Evolutionary conservation across 1,140 invertebrate genomes (phyloP), one percentile per base, ranked within the genome.

Genomic region (Drosophila persimilis): DNA sequence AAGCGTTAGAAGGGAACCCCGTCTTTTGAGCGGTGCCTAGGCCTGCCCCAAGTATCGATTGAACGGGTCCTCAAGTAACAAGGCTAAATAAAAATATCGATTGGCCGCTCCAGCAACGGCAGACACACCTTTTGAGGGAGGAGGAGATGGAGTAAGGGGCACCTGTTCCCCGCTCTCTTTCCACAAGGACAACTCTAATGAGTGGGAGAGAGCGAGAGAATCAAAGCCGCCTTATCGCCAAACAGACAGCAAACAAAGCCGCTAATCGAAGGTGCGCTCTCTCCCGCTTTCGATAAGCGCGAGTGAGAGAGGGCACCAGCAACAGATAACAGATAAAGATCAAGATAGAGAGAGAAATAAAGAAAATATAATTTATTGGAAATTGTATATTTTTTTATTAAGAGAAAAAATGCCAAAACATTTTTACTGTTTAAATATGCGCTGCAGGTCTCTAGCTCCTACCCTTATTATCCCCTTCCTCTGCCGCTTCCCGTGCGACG

Each of bases 31-130:
- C 53, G 69, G 50, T 50, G 66, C 69, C 66, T 69, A 70, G 66
- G 66, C 66, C 66, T 70, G 66, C 64, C 64, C 45, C 26, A 69
- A 57, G 57, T 70, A 70, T 69, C 64, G 66, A 70, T 70, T 70
- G 69, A 13, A 39, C 11, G 35, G 35, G 35, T 1, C 11, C 45
- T 26, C 26, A 11, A 54, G 44, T 48, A 67, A 67, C 13, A 11
- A 39, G 35, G 11, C 3, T 39, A 39, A 39, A 39, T 39, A 13
- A 39, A 13, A 39, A 39, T 39, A 39, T 39, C 35, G 35, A 39
- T 39, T 39, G 35, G 11, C 3, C 35, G 35, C 35, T 11, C 11
- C 52, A 48, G 45, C 69, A 70, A 44, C 66, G 35, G 26, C 57
- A 39, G 35, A 13, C 11, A 39, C 11, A 39, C 35, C 11, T 5